Base-by-base conservation (phyloP, 2,888 invertebrate species). In the Drosophila recens region DNA sequence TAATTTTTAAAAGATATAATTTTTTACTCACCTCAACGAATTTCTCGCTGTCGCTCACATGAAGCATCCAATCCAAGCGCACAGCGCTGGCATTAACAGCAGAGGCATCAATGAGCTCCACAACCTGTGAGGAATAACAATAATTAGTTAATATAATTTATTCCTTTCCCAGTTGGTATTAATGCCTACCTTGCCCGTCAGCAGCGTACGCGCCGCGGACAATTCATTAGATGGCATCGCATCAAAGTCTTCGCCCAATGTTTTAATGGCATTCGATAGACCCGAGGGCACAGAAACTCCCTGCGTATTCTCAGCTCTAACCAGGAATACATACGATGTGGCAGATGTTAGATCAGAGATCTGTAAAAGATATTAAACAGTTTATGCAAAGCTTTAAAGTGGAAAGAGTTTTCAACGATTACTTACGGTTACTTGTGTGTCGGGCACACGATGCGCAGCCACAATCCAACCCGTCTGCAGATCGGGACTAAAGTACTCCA, bases 241-340 rank as follows among this genome's bases (percentile, higher is more conserved):
- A 67, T 92, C 92, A 58, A 90, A 88, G 65, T 93, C 93, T 34
- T 91, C 91, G 36, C 92, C 93, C 49, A 93, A 70, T 0, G 97
- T 97, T 80, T 95, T 94, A 30, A 96, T 95, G 13, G 94, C 93
- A 75, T 95, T 95, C 20, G 97, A 97, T 34, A 96, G 93, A 13
- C 95, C 94, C 83, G 97, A 97, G 2, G 98, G 97, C 43, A 95
- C 94, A 1, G 97, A 97, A 48, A 97, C 93, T 11, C 98, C 98
- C 90, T 97, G 96, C 11, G 95, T 95, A 91, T 97, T 98, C 93
- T 97, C 96, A 0, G 97, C 97, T 58, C 96, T 94, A 40, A 98
- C 96, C 70, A 97, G 93, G 92, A 98, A 98, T 74, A 97, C 95
- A 93, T 98, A 98, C 36, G 95, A 95, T 48, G 97, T 96, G 86